Conservation (phyloP, 2,113 vertebrate species). For the Dromaius novaehollandiae region DNA sequence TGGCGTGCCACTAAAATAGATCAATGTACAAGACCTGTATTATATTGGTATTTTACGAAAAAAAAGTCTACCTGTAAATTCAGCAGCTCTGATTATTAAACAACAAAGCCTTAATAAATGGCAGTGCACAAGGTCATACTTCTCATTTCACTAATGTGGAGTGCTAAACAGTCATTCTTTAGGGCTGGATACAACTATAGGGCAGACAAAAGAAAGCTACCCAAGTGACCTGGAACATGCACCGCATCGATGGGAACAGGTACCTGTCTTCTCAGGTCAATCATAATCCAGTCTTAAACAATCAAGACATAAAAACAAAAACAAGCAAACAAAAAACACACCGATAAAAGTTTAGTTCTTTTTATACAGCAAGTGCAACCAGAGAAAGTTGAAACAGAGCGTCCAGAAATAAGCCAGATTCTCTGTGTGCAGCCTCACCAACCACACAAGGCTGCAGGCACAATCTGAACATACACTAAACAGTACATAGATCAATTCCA, state of each 20-base stretch:
- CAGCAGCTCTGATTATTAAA: background rate
- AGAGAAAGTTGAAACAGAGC: constrained; percentile 4
- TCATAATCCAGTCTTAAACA: background rate
- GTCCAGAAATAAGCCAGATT: background rate
- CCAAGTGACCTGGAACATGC: constrained; percentile 15
- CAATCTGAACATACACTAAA: background rate
- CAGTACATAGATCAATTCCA: background rate
- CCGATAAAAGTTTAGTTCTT: background rate
- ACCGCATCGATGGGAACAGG: background rate
- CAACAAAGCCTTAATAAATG: background rate
- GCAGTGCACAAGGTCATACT: background rate
- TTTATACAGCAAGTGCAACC: background rate
- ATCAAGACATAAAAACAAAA: background rate
- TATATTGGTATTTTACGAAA: background rate
- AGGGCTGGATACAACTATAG: background rate
- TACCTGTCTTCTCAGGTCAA: background rate
- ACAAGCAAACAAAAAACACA: background rate
- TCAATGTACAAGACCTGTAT: background rate
- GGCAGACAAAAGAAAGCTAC: background rate
- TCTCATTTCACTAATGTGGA: background rate
- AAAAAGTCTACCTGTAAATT: background rate
- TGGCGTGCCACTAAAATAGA: background rate
- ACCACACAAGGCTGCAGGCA: background rate
- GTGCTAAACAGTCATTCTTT: background rate
- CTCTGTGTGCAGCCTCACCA: background rate